Percentiles rank a stretch among this genome's conserved stretches.
Evolutionary conservation across 2,888 invertebrate genomes (phyloP).

Genomic region (Hetaerina titia): DNA sequence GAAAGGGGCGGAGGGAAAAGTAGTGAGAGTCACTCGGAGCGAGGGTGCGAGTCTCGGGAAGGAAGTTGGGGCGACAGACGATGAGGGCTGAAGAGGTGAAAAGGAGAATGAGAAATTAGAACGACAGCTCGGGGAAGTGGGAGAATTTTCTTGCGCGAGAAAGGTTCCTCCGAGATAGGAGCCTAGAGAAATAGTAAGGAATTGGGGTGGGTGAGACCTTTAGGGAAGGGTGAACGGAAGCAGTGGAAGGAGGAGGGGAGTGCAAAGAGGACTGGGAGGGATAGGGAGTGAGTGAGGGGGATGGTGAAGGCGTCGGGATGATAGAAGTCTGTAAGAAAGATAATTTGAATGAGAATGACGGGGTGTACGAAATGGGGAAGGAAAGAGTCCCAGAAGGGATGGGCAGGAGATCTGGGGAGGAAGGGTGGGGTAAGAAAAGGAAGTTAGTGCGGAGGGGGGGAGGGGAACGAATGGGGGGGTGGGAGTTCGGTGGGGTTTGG

Average conservation of each 20-base stretch:
- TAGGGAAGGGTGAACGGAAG: neutral
- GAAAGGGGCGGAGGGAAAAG: neutral
- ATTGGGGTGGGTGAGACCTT: neutral
- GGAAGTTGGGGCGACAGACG: neutral
- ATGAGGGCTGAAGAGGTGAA: neutral
- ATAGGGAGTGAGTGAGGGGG: neutral
- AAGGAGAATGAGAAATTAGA: constrained; percentile 42
- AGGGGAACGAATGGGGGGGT: neutral
- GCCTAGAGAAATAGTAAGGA: constrained; percentile 3
- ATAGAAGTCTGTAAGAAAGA: constrained; percentile 66
- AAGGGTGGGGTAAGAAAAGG: neutral
- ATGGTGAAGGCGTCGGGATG: constrained; percentile 44
- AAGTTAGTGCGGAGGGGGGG: neutral
- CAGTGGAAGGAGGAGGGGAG: neutral
- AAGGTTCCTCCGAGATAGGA: constrained; percentile 13
- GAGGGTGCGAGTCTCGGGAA: neutral
- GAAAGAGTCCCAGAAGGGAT: constrained; percentile 42
- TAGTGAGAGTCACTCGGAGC: neutral
- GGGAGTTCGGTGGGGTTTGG: neutral
- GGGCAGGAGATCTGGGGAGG: neutral
- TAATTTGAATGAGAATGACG: constrained; percentile 66
- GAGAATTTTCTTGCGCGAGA: neutral
- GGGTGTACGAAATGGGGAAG: constrained; percentile 44
- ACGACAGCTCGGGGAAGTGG: constrained; percentile 29
- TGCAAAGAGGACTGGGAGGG: neutral